Evolutionary conservation across 1,140 invertebrate species (phyloP).

Genomic region (Hylaeus volcanicus): DNA sequence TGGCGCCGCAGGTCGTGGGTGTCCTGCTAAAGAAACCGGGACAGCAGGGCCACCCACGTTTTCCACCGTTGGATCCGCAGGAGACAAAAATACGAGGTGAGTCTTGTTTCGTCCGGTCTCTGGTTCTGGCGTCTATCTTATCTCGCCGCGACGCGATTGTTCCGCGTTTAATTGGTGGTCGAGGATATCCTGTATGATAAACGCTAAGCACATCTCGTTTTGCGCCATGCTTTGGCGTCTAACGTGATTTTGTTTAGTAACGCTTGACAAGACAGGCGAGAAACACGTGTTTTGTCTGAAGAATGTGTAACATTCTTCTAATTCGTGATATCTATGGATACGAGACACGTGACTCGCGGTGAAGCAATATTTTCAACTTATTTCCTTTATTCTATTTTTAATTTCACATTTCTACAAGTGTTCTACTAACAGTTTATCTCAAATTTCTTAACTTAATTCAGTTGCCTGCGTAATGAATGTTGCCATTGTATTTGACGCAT

Average conservation of each 20-base stretch:
- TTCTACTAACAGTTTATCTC: too few relatives aligned
- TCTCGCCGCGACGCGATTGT: neutral
- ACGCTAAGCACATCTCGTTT: neutral
- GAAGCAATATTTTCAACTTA: too few relatives aligned
- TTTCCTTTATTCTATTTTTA: too few relatives aligned
- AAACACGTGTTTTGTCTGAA: too few relatives aligned
- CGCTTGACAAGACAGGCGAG: too few relatives aligned
- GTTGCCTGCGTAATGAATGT: too few relatives aligned
- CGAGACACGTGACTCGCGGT: too few relatives aligned
- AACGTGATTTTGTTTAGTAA: neutral
- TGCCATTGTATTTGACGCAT: too few relatives aligned
- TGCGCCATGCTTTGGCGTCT: neutral
- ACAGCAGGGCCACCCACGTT: constrained; percentile 68
- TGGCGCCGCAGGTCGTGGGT: constrained; percentile 78
- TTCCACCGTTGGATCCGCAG: constrained; percentile 72
- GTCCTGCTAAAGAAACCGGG: constrained; percentile 77
- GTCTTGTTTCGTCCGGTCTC: neutral
- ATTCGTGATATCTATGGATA: too few relatives aligned
- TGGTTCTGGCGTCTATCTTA: neutral
- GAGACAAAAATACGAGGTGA: constrained; percentile 78
- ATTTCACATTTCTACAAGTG: too few relatives aligned
- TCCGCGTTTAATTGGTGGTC: neutral
- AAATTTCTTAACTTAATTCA: too few relatives aligned
- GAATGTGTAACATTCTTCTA: too few relatives aligned
- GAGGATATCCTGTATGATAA: neutral